Conservation (phyloP, 2,113 vertebrate species). For the Mastomys coucha region DNA sequence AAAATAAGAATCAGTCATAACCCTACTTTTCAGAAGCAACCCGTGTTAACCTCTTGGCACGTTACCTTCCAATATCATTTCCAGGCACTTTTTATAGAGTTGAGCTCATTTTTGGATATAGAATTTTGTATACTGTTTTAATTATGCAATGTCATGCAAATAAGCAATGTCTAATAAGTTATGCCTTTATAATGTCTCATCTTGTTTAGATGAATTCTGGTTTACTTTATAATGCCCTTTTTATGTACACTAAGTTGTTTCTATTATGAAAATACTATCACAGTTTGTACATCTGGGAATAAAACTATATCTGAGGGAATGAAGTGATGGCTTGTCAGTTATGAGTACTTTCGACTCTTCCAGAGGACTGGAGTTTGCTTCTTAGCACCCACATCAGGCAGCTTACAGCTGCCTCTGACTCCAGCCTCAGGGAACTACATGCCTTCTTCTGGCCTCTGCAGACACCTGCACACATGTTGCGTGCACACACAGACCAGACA, state of each 20-base stretch:
- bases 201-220: neutral
- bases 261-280: slow-evolving; percentile 41
- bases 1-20: slow-evolving; percentile 61
- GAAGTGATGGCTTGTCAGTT: no score
- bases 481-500: neutral
- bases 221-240: slow-evolving; percentile 25
- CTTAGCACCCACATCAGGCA: neutral
- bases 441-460: neutral
- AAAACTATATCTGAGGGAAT: neutral
- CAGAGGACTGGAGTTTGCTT: neutral
- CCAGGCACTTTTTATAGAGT: slow-evolving; percentile 17
- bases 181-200: slow-evolving; percentile 18
- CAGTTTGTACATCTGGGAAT: slow-evolving; percentile 10
- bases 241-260: slow-evolving; percentile 33
- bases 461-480: neutral
- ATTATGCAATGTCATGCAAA: slow-evolving; percentile 46
- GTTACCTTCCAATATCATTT: slow-evolving; percentile 52
- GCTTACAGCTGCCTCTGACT: neutral
- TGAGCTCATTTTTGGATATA: slow-evolving; percentile 37
- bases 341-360: neutral
- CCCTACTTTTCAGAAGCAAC: slow-evolving; percentile 60
- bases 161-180: slow-evolving; percentile 42
- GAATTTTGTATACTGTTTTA: slow-evolving; percentile 55
- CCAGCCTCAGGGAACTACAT: no score
- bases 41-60: slow-evolving; percentile 41